Evolutionary conservation across 2,888 invertebrate species (phyloP).

Genomic region (Trissolcus brochymenae): DNA sequence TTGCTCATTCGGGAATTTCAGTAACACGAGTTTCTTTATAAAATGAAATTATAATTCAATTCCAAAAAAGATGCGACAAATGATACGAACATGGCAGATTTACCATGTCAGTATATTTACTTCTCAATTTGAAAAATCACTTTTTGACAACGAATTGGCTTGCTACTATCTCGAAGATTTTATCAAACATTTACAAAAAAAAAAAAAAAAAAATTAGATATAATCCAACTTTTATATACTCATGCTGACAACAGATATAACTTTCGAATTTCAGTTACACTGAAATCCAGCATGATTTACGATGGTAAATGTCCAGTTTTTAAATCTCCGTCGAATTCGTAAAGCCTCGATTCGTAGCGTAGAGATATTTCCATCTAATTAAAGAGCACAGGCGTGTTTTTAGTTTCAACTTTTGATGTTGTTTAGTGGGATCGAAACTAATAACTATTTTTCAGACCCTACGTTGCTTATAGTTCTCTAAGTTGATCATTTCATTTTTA

Average conservation of each 20-base stretch:
- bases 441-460: constrained; percentile 28
- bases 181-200: too few relatives aligned
- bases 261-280: constrained; percentile 45
- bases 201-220: too few relatives aligned
- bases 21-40: constrained; percentile 16
- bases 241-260: background rate
- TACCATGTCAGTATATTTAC: too few relatives aligned
- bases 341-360: constrained; percentile 1
- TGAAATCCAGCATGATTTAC: constrained; percentile 33
- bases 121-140: too few relatives aligned
- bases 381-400: too few relatives aligned
- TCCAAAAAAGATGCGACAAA: constrained; percentile 5
- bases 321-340: constrained; percentile 14
- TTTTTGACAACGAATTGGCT: too few relatives aligned
- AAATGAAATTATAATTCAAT: constrained; percentile 27
- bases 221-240: too few relatives aligned
- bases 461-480: constrained; percentile 25
- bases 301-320: constrained; percentile 9
- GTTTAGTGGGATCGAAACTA: constrained; percentile 2
- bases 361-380: too few relatives aligned
- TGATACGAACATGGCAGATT: too few relatives aligned
- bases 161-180: too few relatives aligned
- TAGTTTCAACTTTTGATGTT: too few relatives aligned
- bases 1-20: constrained; percentile 16
- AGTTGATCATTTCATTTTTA: constrained; percentile 36